Evolutionary conservation across 2,888 invertebrate species (phyloP).

Genomic region (Adineta ricciae): DNA sequence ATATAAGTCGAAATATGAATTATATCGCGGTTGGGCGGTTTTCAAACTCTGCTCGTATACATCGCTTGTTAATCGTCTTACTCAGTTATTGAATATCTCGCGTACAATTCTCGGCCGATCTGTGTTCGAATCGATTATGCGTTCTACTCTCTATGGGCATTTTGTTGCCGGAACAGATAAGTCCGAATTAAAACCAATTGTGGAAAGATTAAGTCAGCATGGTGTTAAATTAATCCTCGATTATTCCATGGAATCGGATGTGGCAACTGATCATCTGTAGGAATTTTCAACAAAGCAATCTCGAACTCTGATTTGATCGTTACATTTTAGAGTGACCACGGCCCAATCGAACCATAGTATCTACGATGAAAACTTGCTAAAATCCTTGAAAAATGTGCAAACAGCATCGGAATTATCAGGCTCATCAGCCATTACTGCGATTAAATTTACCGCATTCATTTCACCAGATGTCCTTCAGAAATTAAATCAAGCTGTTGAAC

Average conservation of each 20-base stretch:
- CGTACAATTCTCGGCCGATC: conserved; percentile 68
- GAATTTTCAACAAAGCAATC: neutral
- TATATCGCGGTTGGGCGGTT: conserved; percentile 77
- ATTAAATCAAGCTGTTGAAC: neutral
- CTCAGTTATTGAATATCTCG: conserved; percentile 59
- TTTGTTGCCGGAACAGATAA: conserved; percentile 91
- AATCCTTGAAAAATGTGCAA: conserved; percentile 83
- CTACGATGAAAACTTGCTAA: conserved; percentile 82
- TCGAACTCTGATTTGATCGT: too few species aligned
- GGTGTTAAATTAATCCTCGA: conserved; percentile 97
- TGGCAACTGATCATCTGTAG: conserved; percentile 50
- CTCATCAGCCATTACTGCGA: conserved; percentile 87
- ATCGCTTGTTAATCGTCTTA: conserved; percentile 76
- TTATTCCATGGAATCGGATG: conserved; percentile 93
- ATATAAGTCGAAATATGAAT: conserved; percentile 84
- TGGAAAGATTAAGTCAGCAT: conserved; percentile 63
- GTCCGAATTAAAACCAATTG: conserved; percentile 60
- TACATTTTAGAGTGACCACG: too few species aligned
- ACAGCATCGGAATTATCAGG: conserved; percentile 90
- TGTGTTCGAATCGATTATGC: conserved; percentile 75
- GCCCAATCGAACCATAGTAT: neutral
- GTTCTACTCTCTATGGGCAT: conserved; percentile 91
- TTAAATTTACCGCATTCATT: conserved; percentile 91
- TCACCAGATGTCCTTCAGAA: conserved; percentile 85
- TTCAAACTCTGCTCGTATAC: conserved; percentile 78